Evolutionary conservation across 2,797 vertebrate genomes (phyloP).

Genomic region (Cossypha caffra): DNA sequence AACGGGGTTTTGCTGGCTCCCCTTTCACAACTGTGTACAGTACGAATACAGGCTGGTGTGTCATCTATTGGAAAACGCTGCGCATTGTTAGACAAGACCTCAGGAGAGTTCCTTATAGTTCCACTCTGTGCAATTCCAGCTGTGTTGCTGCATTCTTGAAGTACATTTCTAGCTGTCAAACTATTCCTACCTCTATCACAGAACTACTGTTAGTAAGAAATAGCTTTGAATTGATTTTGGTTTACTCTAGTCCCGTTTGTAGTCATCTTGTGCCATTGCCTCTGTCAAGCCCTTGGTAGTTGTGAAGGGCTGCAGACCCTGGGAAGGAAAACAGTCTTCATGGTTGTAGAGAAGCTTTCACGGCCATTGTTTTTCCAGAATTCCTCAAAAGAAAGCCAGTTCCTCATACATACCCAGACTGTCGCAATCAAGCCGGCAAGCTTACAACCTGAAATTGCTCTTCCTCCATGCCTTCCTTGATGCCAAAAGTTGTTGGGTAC

Average conservation of each 20-base stretch:
- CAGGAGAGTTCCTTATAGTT: background rate
- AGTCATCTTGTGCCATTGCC: background rate
- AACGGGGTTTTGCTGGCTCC: background rate
- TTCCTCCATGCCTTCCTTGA: background rate
- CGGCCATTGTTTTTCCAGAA: background rate
- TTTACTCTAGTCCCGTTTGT: background rate
- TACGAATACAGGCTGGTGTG: background rate
- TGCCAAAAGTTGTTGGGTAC: background rate
- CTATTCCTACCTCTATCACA: background rate
- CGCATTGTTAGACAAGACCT: background rate
- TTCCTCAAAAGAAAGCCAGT: background rate
- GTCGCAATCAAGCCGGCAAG: background rate
- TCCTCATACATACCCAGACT: rapidly evolving
- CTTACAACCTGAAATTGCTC: background rate
- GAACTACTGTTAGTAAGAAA: background rate
- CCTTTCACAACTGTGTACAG: background rate
- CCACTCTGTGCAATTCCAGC: background rate
- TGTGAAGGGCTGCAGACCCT: background rate
- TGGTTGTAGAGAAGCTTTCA: background rate
- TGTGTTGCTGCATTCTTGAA: background rate
- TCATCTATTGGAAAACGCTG: background rate
- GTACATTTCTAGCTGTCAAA: background rate
- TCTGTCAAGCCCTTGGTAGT: background rate
- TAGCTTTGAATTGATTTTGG: background rate
- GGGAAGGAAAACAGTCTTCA: background rate